These are phyloP conservation scores for Lamellibrachia satsuma DNA, from an alignment of 2,888 invertebrate genomes.

Conservation along the genomic window DNA sequence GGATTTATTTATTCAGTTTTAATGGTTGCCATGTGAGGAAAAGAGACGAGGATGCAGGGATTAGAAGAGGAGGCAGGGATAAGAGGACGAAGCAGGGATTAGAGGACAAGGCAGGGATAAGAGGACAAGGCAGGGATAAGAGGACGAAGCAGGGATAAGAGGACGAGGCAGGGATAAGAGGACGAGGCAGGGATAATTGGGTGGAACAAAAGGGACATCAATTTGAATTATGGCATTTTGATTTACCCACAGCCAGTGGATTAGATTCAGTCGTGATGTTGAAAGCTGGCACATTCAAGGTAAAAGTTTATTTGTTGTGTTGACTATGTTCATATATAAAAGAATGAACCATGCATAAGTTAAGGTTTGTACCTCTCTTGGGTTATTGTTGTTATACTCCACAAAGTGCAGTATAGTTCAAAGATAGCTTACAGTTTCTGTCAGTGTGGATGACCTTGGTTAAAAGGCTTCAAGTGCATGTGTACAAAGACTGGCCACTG, in stretches of 20 bases:
- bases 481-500: neutral
- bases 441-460: neutral
- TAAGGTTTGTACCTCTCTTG: neutral
- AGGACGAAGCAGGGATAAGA: neutral
- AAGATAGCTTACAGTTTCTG: neutral
- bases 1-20: neutral
- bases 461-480: neutral
- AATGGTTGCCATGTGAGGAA: neutral
- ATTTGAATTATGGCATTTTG: neutral
- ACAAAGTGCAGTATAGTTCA: neutral
- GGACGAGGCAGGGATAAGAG: neutral
- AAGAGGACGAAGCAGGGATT: neutral
- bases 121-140: neutral
- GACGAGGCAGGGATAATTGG: neutral
- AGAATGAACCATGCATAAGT: neutral
- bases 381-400: neutral
- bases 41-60: neutral
- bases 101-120: too few species aligned
- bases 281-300: neutral
- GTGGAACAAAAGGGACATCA: neutral
- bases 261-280: neutral
- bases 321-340: neutral
- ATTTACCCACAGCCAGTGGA: too few species aligned
- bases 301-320: neutral
- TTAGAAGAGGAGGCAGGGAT: neutral